Percentiles rank a stretch among this genome's conserved stretches.
Conservation (phyloP, 1,140 invertebrate genomes). For the Dendrolimus kikuchii region DNA sequence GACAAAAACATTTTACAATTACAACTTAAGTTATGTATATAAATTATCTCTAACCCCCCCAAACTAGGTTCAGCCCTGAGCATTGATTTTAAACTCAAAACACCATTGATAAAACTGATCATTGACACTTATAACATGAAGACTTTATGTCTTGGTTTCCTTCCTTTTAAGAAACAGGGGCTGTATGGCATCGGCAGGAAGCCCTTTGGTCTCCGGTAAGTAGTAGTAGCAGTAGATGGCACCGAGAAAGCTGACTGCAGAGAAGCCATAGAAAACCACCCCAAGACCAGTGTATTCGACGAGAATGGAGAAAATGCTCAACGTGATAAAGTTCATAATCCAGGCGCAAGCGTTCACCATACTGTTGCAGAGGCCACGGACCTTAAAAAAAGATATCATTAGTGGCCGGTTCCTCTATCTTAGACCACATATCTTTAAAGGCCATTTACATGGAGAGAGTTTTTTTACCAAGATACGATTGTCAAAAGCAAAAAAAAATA, state of each 20-base stretch:
- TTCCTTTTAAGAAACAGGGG: slow-evolving; percentile 36
- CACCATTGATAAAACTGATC: no score
- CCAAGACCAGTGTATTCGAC: slow-evolving; percentile 38
- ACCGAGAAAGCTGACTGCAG: slow-evolving; percentile 35
- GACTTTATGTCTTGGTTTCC: slow-evolving; percentile 7
- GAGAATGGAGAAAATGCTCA: slow-evolving; percentile 48
- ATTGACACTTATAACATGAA: no score
- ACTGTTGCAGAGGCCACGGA: slow-evolving; percentile 50
- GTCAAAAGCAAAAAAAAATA: no score
- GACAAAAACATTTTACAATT: no score
- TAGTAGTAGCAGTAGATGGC: slow-evolving; percentile 43
- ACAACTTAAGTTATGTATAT: no score
- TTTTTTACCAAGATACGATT: no score
- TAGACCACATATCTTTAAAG: no score
- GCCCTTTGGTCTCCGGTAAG: slow-evolving; percentile 53
- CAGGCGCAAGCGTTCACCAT: slow-evolving; percentile 43
- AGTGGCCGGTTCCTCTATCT: neutral
- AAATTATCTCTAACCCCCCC: no score
- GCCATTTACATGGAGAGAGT: no score
- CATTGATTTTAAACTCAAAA: no score
- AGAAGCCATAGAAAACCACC: slow-evolving; percentile 43
- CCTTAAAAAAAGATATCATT: slow-evolving; percentile 23
- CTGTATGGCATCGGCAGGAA: slow-evolving; percentile 49
- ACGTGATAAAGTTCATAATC: slow-evolving; percentile 51
- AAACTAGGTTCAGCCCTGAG: no score